These are phyloP conservation scores for Aleadryas rufinucha DNA, from an alignment of 2,113 vertebrate genomes.

Conservation along the genomic window DNA sequence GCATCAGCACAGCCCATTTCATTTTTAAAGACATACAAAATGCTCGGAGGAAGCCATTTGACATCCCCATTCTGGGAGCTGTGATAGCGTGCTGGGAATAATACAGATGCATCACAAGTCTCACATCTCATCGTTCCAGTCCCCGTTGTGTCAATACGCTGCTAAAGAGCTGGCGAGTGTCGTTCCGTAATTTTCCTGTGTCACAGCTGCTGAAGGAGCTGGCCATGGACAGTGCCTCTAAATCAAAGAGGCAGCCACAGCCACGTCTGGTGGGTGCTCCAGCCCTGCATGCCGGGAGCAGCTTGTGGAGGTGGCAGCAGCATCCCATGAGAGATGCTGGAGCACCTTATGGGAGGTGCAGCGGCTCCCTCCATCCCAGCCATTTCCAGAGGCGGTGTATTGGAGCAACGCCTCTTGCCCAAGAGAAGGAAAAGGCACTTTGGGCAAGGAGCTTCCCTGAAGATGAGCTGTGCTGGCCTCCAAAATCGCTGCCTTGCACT, in stretches of 20 bases:
- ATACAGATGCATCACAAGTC: background rate
- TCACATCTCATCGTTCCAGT: background rate
- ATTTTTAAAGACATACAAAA: background rate
- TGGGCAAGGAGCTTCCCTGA: background rate
- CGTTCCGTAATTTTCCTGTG: background rate
- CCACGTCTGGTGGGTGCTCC: background rate
- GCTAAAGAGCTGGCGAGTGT: background rate
- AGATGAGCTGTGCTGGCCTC: background rate
- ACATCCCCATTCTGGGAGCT: conserved; percentile 8
- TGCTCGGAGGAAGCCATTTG: background rate
- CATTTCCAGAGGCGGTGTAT: fast-evolving
- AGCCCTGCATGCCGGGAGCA: fast-evolving
- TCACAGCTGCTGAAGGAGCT: background rate
- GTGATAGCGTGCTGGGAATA: background rate
- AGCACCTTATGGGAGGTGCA: background rate
- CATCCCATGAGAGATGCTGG: background rate
- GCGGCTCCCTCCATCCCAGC: background rate
- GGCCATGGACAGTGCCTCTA: background rate
- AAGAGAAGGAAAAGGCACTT: background rate
- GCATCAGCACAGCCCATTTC: background rate
- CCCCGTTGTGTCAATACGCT: background rate
- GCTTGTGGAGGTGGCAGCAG: too few species aligned
- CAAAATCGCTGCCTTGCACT: fast-evolving
- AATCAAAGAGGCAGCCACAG: background rate
- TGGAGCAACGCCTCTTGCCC: background rate